Conservation (phyloP, 2,888 invertebrate species). For the Cantharis nigra region DNA sequence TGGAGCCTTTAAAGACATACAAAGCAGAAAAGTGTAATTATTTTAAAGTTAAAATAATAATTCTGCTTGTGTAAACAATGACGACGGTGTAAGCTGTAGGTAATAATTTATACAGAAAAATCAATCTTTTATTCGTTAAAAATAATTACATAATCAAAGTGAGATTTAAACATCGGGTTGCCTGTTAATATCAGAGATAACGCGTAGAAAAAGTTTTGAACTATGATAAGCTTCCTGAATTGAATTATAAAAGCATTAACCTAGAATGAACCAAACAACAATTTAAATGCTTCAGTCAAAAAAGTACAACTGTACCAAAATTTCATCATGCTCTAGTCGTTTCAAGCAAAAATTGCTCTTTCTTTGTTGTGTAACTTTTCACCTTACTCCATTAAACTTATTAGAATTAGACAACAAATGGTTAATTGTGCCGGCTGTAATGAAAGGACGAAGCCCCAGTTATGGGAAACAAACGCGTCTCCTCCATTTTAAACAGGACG, state of each 20-base stretch:
- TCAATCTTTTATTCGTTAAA: neutral
- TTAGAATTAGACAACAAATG: slow-evolving; percentile 3
- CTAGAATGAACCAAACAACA: neutral
- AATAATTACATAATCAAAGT: neutral
- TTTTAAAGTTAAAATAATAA: neutral
- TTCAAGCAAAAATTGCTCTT: neutral
- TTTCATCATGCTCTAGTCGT: neutral
- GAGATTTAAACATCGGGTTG: neutral
- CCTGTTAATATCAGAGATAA: neutral
- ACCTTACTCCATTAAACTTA: neutral
- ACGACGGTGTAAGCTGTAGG: neutral
- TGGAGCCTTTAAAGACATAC: neutral
- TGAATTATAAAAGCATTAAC: slow-evolving; percentile 2
- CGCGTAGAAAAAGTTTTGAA: neutral
- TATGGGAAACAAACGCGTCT: neutral
- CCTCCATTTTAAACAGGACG: neutral
- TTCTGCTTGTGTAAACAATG: neutral
- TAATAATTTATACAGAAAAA: neutral
- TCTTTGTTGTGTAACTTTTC: neutral
- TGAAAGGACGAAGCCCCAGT: neutral
- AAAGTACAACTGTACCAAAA: neutral
- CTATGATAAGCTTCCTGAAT: neutral
- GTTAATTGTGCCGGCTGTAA: neutral
- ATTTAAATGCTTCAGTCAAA: neutral
- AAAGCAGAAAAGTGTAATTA: neutral